These are phyloP conservation scores for Pristionchus exspectatus DNA, from an alignment of 2,888 invertebrate genomes.

Conservation along the genomic window DNA sequence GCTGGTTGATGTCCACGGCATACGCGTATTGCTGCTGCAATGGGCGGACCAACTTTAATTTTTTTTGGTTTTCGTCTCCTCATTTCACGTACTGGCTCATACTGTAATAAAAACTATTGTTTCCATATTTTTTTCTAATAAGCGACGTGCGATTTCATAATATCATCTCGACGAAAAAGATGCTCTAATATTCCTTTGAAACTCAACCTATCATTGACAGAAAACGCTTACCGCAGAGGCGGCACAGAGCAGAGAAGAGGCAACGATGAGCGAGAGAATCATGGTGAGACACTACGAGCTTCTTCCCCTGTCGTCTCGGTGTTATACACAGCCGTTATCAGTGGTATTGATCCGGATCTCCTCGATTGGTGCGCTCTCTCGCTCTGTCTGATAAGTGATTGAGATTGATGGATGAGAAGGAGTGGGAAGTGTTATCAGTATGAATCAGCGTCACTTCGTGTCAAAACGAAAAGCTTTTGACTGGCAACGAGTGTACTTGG, in stretches of 20 bases:
- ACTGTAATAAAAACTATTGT: too few species aligned
- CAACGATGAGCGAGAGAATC: not conserved
- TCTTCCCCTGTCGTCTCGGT: not conserved
- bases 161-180: not conserved
- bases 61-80: too few species aligned
- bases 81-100: too few species aligned
- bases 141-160: not conserved
- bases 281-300: not conserved
- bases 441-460: too few species aligned
- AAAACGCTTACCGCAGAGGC: not conserved
- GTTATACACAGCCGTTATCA: slow-evolving; percentile 2
- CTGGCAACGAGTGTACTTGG: too few species aligned
- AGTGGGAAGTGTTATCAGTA: too few species aligned
- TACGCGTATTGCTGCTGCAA: slow-evolving; percentile 47
- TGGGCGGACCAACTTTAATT: too few species aligned
- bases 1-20: slow-evolving; percentile 49
- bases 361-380: not conserved
- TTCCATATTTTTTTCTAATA: too few species aligned
- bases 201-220: not conserved
- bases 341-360: not conserved
- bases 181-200: not conserved
- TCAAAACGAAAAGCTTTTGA: too few species aligned
- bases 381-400: too few species aligned
- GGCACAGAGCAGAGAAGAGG: not conserved
- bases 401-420: too few species aligned